Evolutionary conservation across 2,113 vertebrate species (phyloP).

Genomic region (Cynocephalus volans): DNA sequence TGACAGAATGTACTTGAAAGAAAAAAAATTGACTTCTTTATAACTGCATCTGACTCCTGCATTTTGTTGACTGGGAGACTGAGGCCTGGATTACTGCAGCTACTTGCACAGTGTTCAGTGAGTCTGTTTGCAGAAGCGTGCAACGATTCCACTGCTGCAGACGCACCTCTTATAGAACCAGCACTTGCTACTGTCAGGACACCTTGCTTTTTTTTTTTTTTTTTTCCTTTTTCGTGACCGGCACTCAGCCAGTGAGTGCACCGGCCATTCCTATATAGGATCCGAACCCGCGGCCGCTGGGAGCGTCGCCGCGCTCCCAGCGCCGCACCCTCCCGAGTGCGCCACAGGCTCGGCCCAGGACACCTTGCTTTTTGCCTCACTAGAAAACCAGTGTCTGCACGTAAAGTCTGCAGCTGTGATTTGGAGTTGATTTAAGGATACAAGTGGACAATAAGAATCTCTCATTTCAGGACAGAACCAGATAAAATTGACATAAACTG

Average conservation of each 20-base stretch:
- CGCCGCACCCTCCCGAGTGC: too few relatives aligned
- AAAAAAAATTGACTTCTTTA: not conserved
- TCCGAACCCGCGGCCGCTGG: too few relatives aligned
- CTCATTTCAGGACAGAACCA: constrained; percentile 42
- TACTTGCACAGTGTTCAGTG: not conserved
- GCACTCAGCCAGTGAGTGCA: too few relatives aligned
- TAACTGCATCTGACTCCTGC: not conserved
- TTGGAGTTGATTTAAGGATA: not conserved
- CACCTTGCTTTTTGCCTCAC: not conserved
- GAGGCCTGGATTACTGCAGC: not conserved
- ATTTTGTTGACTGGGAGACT: not conserved
- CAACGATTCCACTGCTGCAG: not conserved
- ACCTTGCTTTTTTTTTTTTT: not conserved
- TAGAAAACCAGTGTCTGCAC: fast-evolving
- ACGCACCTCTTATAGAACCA: not conserved
- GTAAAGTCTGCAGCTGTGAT: not conserved
- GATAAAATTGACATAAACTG: constrained; percentile 14
- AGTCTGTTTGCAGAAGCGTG: not conserved
- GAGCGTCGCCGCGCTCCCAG: too few relatives aligned
- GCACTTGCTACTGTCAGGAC: too few relatives aligned
- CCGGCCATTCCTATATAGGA: too few relatives aligned
- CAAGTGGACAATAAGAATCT: not conserved
- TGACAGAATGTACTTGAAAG: not conserved
- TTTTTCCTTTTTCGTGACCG: too few relatives aligned
- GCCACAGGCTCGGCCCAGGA: too few relatives aligned